phyloP scores from a whole-genome alignment of 2,797 vertebrate species.

The Ibycter americanus region DNA sequence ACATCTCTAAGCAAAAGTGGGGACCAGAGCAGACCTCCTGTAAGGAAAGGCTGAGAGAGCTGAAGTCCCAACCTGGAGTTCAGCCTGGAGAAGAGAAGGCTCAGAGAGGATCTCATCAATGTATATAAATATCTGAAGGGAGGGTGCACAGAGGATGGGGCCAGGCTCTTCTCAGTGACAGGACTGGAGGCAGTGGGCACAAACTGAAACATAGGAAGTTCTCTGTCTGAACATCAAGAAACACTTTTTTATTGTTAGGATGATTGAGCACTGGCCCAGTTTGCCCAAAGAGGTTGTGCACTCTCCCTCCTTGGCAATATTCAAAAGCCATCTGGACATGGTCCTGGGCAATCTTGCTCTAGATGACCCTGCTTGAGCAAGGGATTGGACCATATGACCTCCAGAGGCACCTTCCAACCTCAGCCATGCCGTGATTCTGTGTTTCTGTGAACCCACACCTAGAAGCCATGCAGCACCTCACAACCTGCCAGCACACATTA shows the following conservation, averaged over 20 bases:
- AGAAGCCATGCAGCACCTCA: not conserved
- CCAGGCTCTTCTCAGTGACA: not conserved
- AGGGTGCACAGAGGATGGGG: not conserved
- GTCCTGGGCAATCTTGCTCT: not conserved
- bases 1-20: not conserved
- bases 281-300: not conserved
- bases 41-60: not conserved
- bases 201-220: not conserved
- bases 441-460: not conserved
- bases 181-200: rapidly evolving
- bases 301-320: not conserved
- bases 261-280: not conserved
- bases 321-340: not conserved
- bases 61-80: not conserved
- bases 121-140: not conserved
- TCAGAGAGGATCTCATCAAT: not conserved
- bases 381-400: not conserved
- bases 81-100: not conserved
- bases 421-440: not conserved
- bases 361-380: not conserved
- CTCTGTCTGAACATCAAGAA: not conserved
- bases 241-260: not conserved
- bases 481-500: not conserved
- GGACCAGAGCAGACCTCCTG: not conserved
- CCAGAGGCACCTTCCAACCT: not conserved